Evolutionary conservation across 2,888 invertebrate genomes (phyloP), one percentile per base, ranked within the genome.

Genomic region (Penaeus monodon): DNA sequence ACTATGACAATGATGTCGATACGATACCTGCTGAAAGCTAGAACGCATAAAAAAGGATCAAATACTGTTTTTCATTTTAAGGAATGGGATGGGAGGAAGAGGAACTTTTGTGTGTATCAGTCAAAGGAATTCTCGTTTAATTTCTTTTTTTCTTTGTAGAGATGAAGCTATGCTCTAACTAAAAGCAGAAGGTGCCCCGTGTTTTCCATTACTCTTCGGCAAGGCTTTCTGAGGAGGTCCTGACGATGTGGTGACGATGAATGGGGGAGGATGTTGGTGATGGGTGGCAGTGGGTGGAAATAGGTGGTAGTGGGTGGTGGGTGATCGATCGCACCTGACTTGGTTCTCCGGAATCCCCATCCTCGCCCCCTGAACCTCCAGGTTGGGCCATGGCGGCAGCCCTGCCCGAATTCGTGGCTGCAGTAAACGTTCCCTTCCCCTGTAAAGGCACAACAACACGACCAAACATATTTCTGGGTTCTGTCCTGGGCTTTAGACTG

Each of bases 401-500:
- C 68, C 90, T 82, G 66, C 90, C 90, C 22, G 90, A 90, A 84
- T 90, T 90, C 81, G 90, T 90, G 76, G 90, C 90, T n/a, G 90
- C 90, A 24, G 90, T 90, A 77, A 90, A 90, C 74, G 90, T 76
- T 38, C 90, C 90, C 76, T 90, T 90, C 63, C 88, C 88, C 90
- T 90, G 90, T 33, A 90, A 86, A 86, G 81, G 86, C 86, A 86
- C 76, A 90, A 84, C 81, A 87, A 88, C 88, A 90, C 88, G 76
- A 84, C 89, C 88, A 83, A 87, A 87, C 89, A 89, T 89, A 89
- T 89, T 88, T 89, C 89, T 89, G 89, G 89, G 89, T 86, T 87
- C 74, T 76, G 64, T 64, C 76, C 64, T 83, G 70, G 76, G 33
- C 76, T 76, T 57, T 57, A 57, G 57, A 57, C 57, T 57, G 57